phyloP scores from a whole-genome alignment of 1,140 invertebrate species.

The Drosophila watanabei region DNA sequence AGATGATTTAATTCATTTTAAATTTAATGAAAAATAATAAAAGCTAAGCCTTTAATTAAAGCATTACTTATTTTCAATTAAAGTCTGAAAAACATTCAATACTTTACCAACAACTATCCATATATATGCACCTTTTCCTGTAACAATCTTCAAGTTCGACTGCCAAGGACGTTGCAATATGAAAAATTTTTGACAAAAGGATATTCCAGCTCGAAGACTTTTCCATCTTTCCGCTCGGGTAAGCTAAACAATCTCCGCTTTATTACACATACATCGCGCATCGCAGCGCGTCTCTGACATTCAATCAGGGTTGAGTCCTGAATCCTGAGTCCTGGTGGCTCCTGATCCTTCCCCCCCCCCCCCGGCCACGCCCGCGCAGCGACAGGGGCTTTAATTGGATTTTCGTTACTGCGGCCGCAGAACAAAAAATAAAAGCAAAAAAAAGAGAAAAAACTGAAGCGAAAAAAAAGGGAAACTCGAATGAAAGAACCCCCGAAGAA shows the following conservation, averaged over 20 bases:
- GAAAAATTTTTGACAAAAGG: slow-evolving; percentile 40
- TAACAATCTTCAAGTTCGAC: not conserved
- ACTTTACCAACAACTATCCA: not conserved
- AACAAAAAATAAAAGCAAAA: slow-evolving; percentile 33
- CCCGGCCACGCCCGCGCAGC: slow-evolving; percentile 58
- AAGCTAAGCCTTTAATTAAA: not conserved
- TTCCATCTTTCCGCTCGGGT: slow-evolving; percentile 48
- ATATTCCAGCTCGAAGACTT: slow-evolving; percentile 41
- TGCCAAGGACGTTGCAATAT: slow-evolving; percentile 21
- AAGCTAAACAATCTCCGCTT: slow-evolving; percentile 77
- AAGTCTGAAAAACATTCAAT: not conserved
- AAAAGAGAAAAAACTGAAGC: slow-evolving; percentile 18
- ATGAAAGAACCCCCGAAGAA: slow-evolving; percentile 47
- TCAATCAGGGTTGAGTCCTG: slow-evolving; percentile 65
- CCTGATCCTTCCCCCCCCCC: slow-evolving; percentile 24
- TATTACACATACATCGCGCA: slow-evolving; percentile 77
- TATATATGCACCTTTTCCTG: not conserved
- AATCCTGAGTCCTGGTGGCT: slow-evolving; percentile 32
- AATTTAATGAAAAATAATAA: too few species aligned
- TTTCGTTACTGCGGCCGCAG: slow-evolving; percentile 73
- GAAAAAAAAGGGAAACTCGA: slow-evolving; percentile 25
- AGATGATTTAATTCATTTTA: too few species aligned
- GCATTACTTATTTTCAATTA: not conserved
- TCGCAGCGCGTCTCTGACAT: slow-evolving; percentile 68
- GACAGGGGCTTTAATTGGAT: slow-evolving; percentile 82